A percentile compares a stretch with the other conserved stretches of the same genome.
phyloP scores from a whole-genome alignment of 2,113 vertebrate species.

The Neolamprologus falcicula region DNA sequence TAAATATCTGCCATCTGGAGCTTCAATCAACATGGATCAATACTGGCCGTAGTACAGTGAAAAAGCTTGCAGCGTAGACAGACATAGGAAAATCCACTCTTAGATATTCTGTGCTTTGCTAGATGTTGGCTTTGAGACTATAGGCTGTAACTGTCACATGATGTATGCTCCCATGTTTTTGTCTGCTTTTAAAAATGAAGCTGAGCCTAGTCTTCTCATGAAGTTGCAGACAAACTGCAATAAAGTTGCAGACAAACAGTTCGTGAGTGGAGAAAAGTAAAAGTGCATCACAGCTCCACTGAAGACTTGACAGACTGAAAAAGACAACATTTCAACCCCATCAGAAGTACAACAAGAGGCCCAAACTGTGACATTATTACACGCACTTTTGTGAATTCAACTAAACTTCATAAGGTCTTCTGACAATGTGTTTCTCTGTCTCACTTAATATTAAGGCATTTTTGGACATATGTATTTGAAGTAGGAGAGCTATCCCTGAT shows the following conservation, averaged over 20 bases:
- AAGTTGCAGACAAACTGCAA: neutral
- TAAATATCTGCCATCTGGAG: conserved; percentile 15
- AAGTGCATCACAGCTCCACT: neutral
- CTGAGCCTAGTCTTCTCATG: neutral
- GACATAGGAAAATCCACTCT: neutral
- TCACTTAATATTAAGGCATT: neutral
- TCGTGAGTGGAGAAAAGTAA: neutral
- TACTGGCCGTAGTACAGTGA: neutral
- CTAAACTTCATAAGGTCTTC: neutral
- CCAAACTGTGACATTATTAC: neutral
- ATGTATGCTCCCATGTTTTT: neutral
- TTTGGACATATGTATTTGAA: neutral
- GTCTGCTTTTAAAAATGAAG: neutral
- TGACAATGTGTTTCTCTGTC: neutral
- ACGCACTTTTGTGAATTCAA: neutral
- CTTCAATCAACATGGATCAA: conserved; percentile 28
- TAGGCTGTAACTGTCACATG: neutral
- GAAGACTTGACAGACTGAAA: neutral
- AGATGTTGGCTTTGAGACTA: neutral
- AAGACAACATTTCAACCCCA: neutral
- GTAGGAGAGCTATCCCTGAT: neutral
- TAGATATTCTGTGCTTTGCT: neutral
- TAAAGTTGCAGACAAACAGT: neutral
- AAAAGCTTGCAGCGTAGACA: neutral
- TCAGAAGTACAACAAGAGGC: neutral